Base-by-base conservation (phyloP, 2,113 vertebrate genomes). In the Protobothrops flavoviridis region DNA sequence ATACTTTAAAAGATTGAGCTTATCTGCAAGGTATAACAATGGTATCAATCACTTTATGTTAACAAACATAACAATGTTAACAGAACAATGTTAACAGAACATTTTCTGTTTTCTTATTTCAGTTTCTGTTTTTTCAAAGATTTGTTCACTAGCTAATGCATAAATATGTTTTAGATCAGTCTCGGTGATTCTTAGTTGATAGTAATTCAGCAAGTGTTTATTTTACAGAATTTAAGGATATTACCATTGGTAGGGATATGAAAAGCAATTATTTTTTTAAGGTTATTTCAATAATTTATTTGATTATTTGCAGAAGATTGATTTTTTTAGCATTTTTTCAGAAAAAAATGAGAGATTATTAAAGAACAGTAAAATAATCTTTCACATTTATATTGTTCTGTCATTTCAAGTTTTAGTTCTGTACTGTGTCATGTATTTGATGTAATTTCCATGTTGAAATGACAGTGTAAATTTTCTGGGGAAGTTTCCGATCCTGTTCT, bases 271-370 rank as follows among this genome's bases (percentile, higher is more conserved):
- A 87, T 24, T 92, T 91, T 39, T 91, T 91, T 17, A 13, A 91
- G 3, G 45, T 87, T n/a, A 96, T 90, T 90, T 90, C 39, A 87
- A n/a, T 88, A 86, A 94, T 93, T 89, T 43, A 89, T 26, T 61
- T 61, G 59, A 90, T 69, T 20, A 10, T 39, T 86, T 21, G 55
- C 90, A 94, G 92, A 23, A 11, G 52, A 1, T 0, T 9, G 64
- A 0, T n/a, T 88, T 5, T 24, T 94, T 91, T 94, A n/a, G 88
- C 91, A 94, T 43, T 39, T 81, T 55, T 91, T 57, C 13, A 33
- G 52, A 23, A 23, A 52, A 69, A 90, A 52, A 5, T 24, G 29
- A 8, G 5, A 4, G 3, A 24, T 55, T 61, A 39, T 29, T 0
- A 85, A 1, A 92, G 81, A 3, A 39, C 12, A 85, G 24, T 93